phyloP scores from a whole-genome alignment of 2,888 invertebrate species.

The Drosophila niveifrons region DNA sequence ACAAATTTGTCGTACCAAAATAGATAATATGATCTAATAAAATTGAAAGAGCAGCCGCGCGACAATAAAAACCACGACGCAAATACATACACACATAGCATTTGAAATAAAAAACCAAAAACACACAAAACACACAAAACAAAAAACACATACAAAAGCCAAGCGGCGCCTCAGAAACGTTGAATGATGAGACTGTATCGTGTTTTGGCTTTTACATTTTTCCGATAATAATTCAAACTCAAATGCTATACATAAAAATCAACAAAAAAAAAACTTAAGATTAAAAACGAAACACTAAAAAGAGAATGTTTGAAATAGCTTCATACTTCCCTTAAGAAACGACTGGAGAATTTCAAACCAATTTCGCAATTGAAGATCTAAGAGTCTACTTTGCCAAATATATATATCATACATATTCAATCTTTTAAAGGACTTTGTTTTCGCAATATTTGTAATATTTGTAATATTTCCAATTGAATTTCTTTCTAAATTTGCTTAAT shows the following conservation, averaged over 20 bases:
- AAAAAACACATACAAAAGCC: constrained; percentile 34
- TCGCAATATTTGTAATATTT: too few species aligned
- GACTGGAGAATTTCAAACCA: too few species aligned
- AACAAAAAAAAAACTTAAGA: constrained; percentile 16
- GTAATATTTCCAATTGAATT: too few species aligned
- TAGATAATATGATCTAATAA: constrained; percentile 80
- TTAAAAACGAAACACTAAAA: constrained; percentile 17
- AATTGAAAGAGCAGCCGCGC: constrained; percentile 75
- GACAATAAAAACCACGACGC: constrained; percentile 68
- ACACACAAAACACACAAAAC: neutral
- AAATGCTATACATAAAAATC: neutral
- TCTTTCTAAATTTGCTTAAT: too few species aligned
- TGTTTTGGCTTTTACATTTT: constrained; percentile 40
- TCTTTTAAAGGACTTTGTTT: too few species aligned
- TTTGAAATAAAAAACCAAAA: constrained; percentile 11
- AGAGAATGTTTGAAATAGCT: constrained; percentile 24
- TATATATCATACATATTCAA: too few species aligned
- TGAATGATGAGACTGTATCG: constrained; percentile 44
- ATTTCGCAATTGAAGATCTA: too few species aligned
- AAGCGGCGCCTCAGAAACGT: constrained; percentile 4
- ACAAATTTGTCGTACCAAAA: constrained; percentile 78
- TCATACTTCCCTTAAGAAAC: neutral
- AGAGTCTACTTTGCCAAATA: too few species aligned
- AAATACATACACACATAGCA: constrained; percentile 27
- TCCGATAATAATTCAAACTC: constrained; percentile 53